phyloP scores from a whole-genome alignment of 1,140 invertebrate genomes.

The Euura saliciscinereae region DNA sequence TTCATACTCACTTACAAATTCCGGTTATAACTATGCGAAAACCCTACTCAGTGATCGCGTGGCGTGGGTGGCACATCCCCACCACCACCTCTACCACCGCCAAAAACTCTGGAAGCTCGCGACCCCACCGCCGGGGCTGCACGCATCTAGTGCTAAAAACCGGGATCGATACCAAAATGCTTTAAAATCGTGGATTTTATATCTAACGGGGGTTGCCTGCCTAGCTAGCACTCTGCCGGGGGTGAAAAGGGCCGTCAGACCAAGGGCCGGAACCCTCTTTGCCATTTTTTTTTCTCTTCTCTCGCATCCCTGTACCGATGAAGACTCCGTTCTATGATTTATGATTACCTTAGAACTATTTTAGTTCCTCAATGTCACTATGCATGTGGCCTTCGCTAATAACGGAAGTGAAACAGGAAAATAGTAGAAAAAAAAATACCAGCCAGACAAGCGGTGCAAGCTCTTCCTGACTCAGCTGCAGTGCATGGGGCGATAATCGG shows the following conservation, averaged over 20 bases:
- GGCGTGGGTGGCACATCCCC: slow-evolving; percentile 44
- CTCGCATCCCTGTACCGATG: too few species aligned
- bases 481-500: too few species aligned
- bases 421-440: too few species aligned
- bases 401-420: too few species aligned
- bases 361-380: too few species aligned
- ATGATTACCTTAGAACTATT: too few species aligned
- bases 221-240: slow-evolving; percentile 5
- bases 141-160: slow-evolving; percentile 59
- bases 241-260: slow-evolving; percentile 1
- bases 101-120: background rate
- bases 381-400: too few species aligned
- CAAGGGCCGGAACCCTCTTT: background rate
- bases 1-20: slow-evolving; percentile 55
- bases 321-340: too few species aligned
- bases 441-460: too few species aligned
- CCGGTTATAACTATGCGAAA: slow-evolving; percentile 49
- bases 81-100: slow-evolving; percentile 44
- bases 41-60: slow-evolving; percentile 17
- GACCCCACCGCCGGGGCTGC: slow-evolving; percentile 33
- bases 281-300: too few species aligned
- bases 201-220: slow-evolving; percentile 48
- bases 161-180: slow-evolving; percentile 62
- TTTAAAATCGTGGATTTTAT: slow-evolving; percentile 62
- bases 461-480: too few species aligned